Base-by-base conservation (phyloP, 2,888 invertebrate species). In the Drosophila mulleri region DNA sequence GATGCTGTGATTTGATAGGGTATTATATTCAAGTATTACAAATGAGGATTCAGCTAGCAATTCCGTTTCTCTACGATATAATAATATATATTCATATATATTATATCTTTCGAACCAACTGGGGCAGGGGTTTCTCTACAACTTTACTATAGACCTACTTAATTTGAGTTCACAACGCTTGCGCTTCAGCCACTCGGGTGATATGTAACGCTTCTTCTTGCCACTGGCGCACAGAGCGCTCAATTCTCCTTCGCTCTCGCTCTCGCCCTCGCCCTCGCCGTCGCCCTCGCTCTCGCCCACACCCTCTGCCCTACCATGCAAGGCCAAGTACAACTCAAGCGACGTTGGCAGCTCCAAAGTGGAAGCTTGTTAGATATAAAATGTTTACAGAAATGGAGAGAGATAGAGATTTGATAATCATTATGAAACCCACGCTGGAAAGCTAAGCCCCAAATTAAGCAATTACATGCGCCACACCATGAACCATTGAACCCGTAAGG, bases 111-210 rank as follows among this genome's bases (percentile, higher is more conserved):
- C 9, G 8, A 16, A 47, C 29, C 47, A 29, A 12, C 1, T 18
- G 12, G 3, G 6, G 2, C 6, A 5, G n/a, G 23, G 14, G 14
- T 45, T 12, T 16, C 6, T 1, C 4, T 23, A n/a, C 8, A 20
- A 6, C 20, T 16, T 0, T 16, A 23, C 29, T 39, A 44, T 57
- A 14, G 67, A 90, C 91, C 77, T 91, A 92, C 91, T 92, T 72
- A 90, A 81, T 85, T 91, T 90, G 57, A 90, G 90, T 80, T 89
- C 91, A 89, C 92, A 92, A 87, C 91, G 89, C 80, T 92, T 92
- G 83, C 90, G 92, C 77, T 92, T 92, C 70, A 92, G 91, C 92
- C 92, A 92, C 75, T 89, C 92, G 60, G 92, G 91, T 65, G 92
- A 90, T 75, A 92, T 92, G 65, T 91, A 92, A 62, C 92, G 92